Evolutionary conservation across 2,888 invertebrate genomes (phyloP).

Genomic region (Dioctria rufipes): DNA sequence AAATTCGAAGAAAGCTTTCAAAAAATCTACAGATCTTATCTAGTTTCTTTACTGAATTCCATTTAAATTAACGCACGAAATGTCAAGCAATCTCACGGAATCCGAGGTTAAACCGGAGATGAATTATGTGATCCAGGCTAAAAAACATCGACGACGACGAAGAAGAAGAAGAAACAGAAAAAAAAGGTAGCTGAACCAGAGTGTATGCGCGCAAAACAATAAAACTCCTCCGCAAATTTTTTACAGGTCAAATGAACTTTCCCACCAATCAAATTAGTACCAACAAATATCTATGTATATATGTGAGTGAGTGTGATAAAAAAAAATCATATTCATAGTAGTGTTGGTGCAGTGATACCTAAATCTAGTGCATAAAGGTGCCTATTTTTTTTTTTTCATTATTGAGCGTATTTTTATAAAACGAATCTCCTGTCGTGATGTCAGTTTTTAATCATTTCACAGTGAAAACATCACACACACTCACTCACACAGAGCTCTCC

Average conservation of each 20-base stretch:
- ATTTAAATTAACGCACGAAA: slow-evolving; percentile 40
- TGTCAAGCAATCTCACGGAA: slow-evolving; percentile 5
- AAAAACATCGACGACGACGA: background rate
- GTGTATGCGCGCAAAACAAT: slow-evolving; percentile 12
- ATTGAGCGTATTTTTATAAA: slow-evolving; percentile 24
- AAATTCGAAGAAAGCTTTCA: slow-evolving; percentile 10
- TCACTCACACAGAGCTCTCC: background rate
- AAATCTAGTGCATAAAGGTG: slow-evolving; percentile 36
- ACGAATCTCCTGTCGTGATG: slow-evolving; percentile 41
- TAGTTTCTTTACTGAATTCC: background rate
- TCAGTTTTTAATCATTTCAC: slow-evolving; percentile 40
- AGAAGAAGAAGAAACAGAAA: background rate
- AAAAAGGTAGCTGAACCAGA: slow-evolving; percentile 13
- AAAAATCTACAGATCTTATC: slow-evolving; percentile 4
- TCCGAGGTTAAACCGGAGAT: slow-evolving; percentile 20
- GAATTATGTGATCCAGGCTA: slow-evolving; percentile 18
- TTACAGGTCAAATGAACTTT: slow-evolving; percentile 43
- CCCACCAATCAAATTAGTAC: background rate
- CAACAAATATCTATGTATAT: no score
- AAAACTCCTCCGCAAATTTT: slow-evolving; percentile 44
- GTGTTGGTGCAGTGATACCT: background rate
- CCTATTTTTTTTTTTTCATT: slow-evolving; percentile 16
- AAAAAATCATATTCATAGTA: background rate
- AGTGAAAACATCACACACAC: slow-evolving; percentile 17
- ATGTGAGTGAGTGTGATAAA: background rate